Percentiles rank a stretch among this genome's conserved stretches.
phyloP scores from a whole-genome alignment of 2,797 vertebrate genomes.

The Sardinella longiceps region DNA sequence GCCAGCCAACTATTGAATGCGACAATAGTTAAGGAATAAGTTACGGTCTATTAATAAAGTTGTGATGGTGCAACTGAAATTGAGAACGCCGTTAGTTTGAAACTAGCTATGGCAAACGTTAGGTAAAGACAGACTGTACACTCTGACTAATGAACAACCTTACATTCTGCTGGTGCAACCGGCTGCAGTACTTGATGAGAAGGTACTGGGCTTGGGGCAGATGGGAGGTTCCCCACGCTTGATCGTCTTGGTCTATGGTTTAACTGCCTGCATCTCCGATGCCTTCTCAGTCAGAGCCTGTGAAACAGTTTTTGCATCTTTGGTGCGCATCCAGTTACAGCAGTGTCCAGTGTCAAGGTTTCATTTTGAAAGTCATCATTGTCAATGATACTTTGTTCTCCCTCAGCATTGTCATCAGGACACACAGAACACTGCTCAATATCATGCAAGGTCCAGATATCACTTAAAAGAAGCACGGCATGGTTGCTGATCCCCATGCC shows the following conservation, averaged over 20 bases:
- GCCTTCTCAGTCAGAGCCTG: neutral
- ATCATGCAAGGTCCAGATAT: slow-evolving; percentile 18
- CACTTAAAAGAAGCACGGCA: slow-evolving; percentile 6
- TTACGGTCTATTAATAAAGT: too few species aligned
- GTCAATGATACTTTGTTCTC: slow-evolving; percentile 29
- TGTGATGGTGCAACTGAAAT: too few species aligned
- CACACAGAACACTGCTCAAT: slow-evolving; percentile 28
- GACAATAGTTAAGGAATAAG: too few species aligned
- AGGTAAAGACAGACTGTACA: too few species aligned
- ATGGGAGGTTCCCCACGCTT: neutral
- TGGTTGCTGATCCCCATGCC: slow-evolving; percentile 22
- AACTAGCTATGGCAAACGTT: too few species aligned
- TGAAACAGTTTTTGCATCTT: neutral
- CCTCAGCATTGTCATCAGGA: slow-evolving; percentile 28
- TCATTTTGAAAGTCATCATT: slow-evolving; percentile 27
- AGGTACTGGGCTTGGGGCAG: neutral
- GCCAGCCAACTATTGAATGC: too few species aligned
- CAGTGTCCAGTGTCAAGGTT: slow-evolving; percentile 1
- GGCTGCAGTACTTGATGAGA: neutral
- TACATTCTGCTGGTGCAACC: too few species aligned
- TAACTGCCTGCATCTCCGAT: neutral
- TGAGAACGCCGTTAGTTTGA: too few species aligned
- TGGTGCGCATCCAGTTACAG: neutral
- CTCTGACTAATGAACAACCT: too few species aligned
- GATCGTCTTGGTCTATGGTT: neutral